These are phyloP conservation scores for Spondyliosoma cantharus DNA, from an alignment of 2,797 vertebrate genomes.

Conservation along the genomic window DNA sequence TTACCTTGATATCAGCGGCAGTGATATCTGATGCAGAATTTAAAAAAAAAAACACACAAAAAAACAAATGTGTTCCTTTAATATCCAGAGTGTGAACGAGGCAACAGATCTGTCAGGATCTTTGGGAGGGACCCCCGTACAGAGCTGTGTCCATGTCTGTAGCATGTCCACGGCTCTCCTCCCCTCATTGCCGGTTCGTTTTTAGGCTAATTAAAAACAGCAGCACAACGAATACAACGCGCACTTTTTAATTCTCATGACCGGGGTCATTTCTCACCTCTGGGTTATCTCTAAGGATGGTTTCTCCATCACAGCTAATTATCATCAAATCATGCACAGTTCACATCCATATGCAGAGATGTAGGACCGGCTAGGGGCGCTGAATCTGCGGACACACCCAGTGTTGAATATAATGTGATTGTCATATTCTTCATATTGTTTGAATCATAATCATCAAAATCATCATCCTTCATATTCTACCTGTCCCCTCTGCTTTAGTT, in stretches of 20 bases:
- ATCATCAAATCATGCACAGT: background rate
- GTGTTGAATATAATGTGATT: background rate
- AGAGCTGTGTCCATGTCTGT: background rate
- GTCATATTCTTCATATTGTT: background rate
- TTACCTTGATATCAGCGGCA: conserved; percentile 3
- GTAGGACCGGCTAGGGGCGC: background rate
- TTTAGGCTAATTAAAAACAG: conserved; percentile 13
- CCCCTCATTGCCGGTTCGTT: background rate
- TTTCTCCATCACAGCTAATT: conserved; percentile 2
- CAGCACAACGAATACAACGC: background rate
- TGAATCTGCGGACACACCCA: background rate
- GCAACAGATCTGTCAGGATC: conserved; percentile 12
- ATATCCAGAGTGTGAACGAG: conserved; percentile 25
- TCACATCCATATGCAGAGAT: background rate
- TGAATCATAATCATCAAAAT: background rate
- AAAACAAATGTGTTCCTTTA: background rate
- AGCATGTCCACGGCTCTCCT: conserved; percentile 6
- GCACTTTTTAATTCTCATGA: background rate
- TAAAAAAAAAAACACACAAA: too few relatives aligned
- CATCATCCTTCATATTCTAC: too few relatives aligned
- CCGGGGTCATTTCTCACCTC: background rate
- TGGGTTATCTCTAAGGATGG: background rate
- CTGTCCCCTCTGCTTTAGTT: background rate
- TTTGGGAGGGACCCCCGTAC: conserved; percentile 34
- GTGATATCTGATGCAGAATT: background rate